A percentile compares a stretch with the other conserved stretches of the same genome.
These are phyloP conservation scores for Parnassius glacialis DNA, from an alignment of 2,888 invertebrate species.

Conservation along the genomic window DNA sequence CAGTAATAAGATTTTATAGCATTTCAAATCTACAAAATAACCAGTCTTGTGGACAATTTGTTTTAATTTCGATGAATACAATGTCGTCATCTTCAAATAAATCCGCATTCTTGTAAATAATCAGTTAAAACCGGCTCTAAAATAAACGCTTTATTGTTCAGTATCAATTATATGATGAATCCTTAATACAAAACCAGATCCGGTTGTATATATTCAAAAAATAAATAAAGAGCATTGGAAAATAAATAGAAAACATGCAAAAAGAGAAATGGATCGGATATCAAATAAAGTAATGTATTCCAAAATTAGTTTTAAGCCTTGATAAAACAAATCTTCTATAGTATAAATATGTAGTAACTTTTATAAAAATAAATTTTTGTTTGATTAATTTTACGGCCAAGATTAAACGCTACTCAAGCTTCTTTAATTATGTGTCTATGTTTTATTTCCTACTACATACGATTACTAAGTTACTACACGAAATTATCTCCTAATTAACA, in stretches of 20 bases:
- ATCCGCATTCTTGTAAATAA: conserved; percentile 26
- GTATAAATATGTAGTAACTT: no score
- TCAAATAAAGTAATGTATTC: no score
- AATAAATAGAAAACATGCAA: background rate
- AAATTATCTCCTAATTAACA: no score
- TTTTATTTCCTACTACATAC: background rate
- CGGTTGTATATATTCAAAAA: conserved; percentile 21
- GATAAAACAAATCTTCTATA: background rate
- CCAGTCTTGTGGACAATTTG: conserved; percentile 22
- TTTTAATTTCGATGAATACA: conserved; percentile 21
- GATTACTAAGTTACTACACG: background rate
- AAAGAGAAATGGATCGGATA: no score
- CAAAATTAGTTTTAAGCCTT: background rate
- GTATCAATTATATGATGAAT: conserved; percentile 23
- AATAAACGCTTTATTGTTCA: conserved; percentile 27
- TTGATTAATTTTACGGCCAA: conserved; percentile 1
- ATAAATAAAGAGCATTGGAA: no score
- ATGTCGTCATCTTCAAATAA: conserved; percentile 24
- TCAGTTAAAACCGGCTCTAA: conserved; percentile 25
- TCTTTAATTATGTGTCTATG: background rate
- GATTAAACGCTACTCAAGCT: conserved; percentile 7
- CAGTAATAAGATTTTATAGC: conserved; percentile 23
- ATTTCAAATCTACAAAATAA: conserved; percentile 12
- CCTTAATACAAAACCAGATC: conserved; percentile 23
- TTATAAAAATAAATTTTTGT: background rate